Conservation (phyloP, 2,888 invertebrate genomes). For the Ethmia dodecea region DNA sequence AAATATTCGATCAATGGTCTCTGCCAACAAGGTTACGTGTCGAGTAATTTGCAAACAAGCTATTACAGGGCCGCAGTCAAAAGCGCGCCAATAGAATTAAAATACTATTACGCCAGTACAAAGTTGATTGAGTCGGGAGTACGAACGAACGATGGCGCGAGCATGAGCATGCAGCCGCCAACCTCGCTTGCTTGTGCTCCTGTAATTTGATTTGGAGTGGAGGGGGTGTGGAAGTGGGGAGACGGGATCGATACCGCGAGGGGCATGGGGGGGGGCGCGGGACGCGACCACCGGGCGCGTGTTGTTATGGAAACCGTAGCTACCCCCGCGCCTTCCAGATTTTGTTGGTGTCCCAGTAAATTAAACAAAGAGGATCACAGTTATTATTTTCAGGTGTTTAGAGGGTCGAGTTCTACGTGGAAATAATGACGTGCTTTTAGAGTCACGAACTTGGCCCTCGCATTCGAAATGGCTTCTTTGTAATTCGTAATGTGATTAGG, state of each 20-base stretch:
- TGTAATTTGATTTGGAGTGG: conserved; percentile 76
- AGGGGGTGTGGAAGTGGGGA: conserved; percentile 30
- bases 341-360: conserved; percentile 69
- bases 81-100: conserved; percentile 72
- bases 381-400: conserved; percentile 49
- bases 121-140: conserved; percentile 59
- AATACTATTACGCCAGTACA: conserved; percentile 72
- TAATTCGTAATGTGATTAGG: no score
- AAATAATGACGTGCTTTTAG: conserved; percentile 1
- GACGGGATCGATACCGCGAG: conserved; percentile 43
- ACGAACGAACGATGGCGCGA: conserved; percentile 18
- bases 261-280: conserved; percentile 25
- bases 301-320: conserved; percentile 73
- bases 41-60: conserved; percentile 63
- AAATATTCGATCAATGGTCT: conserved; percentile 27
- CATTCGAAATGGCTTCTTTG: no score
- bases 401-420: conserved; percentile 1
- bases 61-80: conserved; percentile 53
- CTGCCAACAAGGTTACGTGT: conserved; percentile 37
- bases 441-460: no score
- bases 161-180: conserved; percentile 22
- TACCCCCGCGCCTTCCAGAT: conserved; percentile 69
- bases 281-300: conserved; percentile 52
- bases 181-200: conserved; percentile 33
- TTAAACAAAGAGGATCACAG: conserved; percentile 68